phyloP scores from a whole-genome alignment of 2,797 vertebrate genomes.

The Chromobotia macracanthus region DNA sequence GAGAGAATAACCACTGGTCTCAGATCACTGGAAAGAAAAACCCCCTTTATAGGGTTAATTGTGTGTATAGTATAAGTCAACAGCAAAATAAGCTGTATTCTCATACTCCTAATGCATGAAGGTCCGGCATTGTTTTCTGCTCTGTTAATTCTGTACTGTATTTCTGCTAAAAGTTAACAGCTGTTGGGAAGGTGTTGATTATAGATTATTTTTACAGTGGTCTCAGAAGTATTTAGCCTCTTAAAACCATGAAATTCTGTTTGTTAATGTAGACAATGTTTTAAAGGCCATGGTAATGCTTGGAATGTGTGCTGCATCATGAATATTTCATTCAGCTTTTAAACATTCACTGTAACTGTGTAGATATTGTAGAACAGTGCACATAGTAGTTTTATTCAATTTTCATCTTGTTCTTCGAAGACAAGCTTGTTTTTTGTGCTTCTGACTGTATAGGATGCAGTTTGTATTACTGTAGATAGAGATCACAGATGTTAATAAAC shows the following conservation, averaged over 20 bases:
- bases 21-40: not conserved
- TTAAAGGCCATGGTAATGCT: not conserved
- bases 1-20: not conserved
- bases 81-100: not conserved
- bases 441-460: too few species aligned
- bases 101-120: not conserved
- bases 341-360: too few species aligned
- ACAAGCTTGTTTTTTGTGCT: not conserved
- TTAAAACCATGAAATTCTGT: not conserved
- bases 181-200: not conserved
- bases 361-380: not conserved
- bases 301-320: not conserved
- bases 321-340: not conserved
- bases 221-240: not conserved
- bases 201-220: not conserved
- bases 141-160: not conserved
- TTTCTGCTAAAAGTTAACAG: not conserved
- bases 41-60: not conserved
- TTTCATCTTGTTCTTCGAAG: not conserved
- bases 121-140: not conserved
- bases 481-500: not conserved
- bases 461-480: not conserved
- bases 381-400: not conserved
- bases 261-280: not conserved
- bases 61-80: not conserved